A percentile compares a stretch with the other conserved stretches of the same genome.
These are phyloP conservation scores for Trachelus troglodyta DNA, from an alignment of 2,888 invertebrate species.

Conservation along the genomic window DNA sequence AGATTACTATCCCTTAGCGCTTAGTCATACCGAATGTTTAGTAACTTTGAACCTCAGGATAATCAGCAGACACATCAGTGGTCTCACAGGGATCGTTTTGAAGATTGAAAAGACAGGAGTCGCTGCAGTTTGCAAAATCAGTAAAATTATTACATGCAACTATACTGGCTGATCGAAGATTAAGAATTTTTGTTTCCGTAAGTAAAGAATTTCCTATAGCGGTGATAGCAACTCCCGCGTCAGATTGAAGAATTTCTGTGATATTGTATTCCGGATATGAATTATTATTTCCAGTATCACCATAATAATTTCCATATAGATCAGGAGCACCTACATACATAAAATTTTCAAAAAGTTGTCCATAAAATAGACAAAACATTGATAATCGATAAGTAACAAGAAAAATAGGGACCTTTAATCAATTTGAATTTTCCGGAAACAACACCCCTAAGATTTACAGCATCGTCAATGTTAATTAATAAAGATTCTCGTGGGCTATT, in stretches of 20 bases:
- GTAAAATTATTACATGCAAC: conserved; percentile 37
- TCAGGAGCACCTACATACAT: not conserved
- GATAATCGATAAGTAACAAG: not conserved
- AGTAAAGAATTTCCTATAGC: conserved; percentile 13
- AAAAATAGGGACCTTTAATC: conserved; percentile 41
- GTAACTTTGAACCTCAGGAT: conserved; percentile 40
- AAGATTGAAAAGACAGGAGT: conserved; percentile 52
- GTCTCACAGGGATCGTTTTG: conserved; percentile 55
- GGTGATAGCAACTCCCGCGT: conserved; percentile 39
- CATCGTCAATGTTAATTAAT: conserved; percentile 79
- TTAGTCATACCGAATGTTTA: not conserved
- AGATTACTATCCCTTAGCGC: not conserved
- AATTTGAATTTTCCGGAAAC: conserved; percentile 48
- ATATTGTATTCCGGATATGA: conserved; percentile 44
- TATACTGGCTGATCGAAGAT: conserved; percentile 32
- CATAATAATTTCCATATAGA: conserved; percentile 40
- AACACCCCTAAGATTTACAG: conserved; percentile 20
- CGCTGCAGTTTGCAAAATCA: conserved; percentile 34
- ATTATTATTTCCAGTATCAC: conserved; percentile 37
- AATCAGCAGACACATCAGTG: conserved; percentile 43
- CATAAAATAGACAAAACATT: not conserved
- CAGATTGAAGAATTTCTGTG: conserved; percentile 37
- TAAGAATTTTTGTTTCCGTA: conserved; percentile 19
- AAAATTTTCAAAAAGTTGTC: conserved; percentile 1
- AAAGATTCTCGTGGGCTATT: conserved; percentile 72